These are phyloP conservation scores for Enteromius afrohamiltoni DNA, from an alignment of 2,797 vertebrate species.

Conservation along the genomic window DNA sequence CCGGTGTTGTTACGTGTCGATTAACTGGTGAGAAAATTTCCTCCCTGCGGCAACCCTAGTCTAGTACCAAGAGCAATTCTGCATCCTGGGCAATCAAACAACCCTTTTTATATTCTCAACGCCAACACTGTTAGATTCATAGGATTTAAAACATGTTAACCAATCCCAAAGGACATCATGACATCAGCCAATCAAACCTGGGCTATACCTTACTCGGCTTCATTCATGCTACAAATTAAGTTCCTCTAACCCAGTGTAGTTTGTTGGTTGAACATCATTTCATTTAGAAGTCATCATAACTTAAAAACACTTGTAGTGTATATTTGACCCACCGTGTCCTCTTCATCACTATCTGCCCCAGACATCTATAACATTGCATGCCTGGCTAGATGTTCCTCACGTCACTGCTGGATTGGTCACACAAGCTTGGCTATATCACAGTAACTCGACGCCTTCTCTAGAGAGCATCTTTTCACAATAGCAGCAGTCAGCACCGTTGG, in stretches of 20 bases:
- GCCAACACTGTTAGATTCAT: not conserved
- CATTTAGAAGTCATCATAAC: not conserved
- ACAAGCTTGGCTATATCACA: slow-evolving; percentile 22
- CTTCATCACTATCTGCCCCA: slow-evolving; percentile 12
- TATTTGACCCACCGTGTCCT: not conserved
- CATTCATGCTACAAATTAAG: not conserved
- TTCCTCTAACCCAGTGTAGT: not conserved
- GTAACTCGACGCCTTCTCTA: slow-evolving; percentile 12
- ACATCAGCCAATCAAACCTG: not conserved
- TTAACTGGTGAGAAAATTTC: no score
- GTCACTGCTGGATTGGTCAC: slow-evolving; percentile 6
- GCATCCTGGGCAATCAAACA: no score
- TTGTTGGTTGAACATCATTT: not conserved
- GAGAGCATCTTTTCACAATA: slow-evolving; percentile 31
- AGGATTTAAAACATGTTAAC: not conserved
- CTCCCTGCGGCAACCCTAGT: no score
- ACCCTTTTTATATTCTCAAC: not conserved
- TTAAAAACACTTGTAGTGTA: not conserved
- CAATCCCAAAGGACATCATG: not conserved
- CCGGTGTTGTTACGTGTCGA: no score
- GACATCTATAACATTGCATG: not conserved
- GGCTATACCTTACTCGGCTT: not conserved
- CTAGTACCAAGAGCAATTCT: no score
- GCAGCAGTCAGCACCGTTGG: slow-evolving; percentile 28
- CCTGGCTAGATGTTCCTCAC: not conserved